phyloP scores from a whole-genome alignment of 1,140 invertebrate species.

The Globodera ellingtonae region DNA sequence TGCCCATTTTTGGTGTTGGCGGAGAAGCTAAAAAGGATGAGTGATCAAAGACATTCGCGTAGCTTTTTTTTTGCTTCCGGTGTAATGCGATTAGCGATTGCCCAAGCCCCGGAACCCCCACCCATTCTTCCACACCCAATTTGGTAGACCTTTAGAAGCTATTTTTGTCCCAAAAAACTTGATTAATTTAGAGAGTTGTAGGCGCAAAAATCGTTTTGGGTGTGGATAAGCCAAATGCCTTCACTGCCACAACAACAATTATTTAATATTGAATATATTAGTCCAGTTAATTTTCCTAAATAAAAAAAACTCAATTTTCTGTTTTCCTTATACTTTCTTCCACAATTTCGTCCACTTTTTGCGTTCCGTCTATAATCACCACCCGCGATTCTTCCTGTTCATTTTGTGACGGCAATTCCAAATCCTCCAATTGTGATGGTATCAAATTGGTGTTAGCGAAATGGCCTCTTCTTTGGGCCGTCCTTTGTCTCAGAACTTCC shows the following conservation, averaged over 20 bases:
- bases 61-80: no score
- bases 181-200: background rate
- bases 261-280: no score
- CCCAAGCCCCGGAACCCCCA: no score
- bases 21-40: slow-evolving; percentile 20
- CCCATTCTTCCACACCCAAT: no score
- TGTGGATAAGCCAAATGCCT: background rate
- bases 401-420: slow-evolving; percentile 25
- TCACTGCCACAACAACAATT: no score
- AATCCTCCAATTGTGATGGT: slow-evolving; percentile 8
- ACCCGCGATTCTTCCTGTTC: background rate
- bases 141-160: no score
- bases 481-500: slow-evolving; percentile 11
- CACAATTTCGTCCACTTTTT: background rate
- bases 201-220: background rate
- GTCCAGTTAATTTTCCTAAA: background rate
- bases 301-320: background rate
- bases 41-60: background rate
- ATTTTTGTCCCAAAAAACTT: no score
- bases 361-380: background rate
- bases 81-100: no score
- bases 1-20: slow-evolving; percentile 57
- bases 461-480: slow-evolving; percentile 9
- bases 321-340: background rate
- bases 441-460: slow-evolving; percentile 26